Evolutionary conservation across 2,797 vertebrate genomes (phyloP), one percentile per base, ranked within the genome.

Genomic region (Xiphorhynchus erythropygius): DNA sequence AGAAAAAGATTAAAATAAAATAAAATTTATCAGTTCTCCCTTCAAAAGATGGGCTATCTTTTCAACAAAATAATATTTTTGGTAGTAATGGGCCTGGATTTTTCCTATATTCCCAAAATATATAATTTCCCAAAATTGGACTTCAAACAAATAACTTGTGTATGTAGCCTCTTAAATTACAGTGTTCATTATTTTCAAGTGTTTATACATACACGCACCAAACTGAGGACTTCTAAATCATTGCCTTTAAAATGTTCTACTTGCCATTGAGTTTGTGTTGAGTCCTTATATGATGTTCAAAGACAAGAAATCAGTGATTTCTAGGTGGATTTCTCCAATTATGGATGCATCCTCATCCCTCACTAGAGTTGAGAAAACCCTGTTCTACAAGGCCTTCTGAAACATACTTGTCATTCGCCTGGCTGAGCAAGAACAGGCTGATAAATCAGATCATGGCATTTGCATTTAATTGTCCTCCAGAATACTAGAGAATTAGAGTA

Each of bases 261-360:
- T 49, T 68, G 11, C 3, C 44, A 17, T 6, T 62, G 30, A 55
- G 8, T 75, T 77, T 68, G 5, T 12, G 17, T 2, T 24, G 16
- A 68, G 3, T 11, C 4, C 2, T 4, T 3, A 5, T 23, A 22
- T 32, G 15, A 4, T 1, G 0, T 49, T 77, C 12, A 27, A 53
- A 63, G 7, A 57, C 13, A 4, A 56, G 11, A 27, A 88, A 56
- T 1, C 5, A 32, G 21, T 25, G 13, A 68, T 44, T 94, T 80
- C 47, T 73, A 35, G 1, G 2, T 52, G 19, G 6, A 70, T 77
- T 84, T 84, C 33, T 60, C 13, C 0, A 0, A 35, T 44, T 28
- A 15, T 18, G 14, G 21, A 27, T 14, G 56, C 3, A 0, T 23
- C 8, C 28, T 22, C 10, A 37, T 13, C 11, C 4, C 11, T 59